These are phyloP conservation scores for Callyntrura sp. DNA, from an alignment of 2,888 invertebrate species.

Conservation along the genomic window DNA sequence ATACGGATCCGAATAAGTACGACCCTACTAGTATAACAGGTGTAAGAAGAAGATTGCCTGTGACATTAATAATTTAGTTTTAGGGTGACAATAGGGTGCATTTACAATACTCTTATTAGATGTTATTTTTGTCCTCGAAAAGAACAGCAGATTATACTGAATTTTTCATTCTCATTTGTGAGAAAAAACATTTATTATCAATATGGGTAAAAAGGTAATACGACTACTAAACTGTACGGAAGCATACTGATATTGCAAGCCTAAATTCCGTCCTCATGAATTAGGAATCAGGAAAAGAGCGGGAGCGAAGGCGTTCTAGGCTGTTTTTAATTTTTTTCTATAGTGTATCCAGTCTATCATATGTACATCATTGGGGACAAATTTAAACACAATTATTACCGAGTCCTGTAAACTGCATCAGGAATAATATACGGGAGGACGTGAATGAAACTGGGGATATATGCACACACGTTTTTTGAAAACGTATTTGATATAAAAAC, in stretches of 20 bases:
- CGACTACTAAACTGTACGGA: not conserved
- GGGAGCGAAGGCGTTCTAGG: too few species aligned
- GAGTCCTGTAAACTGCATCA: too few species aligned
- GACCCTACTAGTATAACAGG: too few species aligned
- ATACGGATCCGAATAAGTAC: too few species aligned
- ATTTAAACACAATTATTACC: not conserved
- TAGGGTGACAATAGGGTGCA: not conserved
- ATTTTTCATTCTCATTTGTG: not conserved
- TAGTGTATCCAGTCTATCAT: not conserved
- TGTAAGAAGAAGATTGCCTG: too few species aligned
- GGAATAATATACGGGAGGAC: too few species aligned
- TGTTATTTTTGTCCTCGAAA: not conserved
- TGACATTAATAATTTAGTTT: too few species aligned
- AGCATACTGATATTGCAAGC: not conserved
- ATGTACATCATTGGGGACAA: slow-evolving; percentile 19
- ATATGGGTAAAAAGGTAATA: too few species aligned
- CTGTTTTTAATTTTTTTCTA: not conserved
- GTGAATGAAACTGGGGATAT: not conserved
- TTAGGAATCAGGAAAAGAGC: not conserved
- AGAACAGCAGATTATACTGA: not conserved
- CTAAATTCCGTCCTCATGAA: not conserved
- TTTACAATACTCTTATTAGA: not conserved
- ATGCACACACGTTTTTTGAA: not conserved
- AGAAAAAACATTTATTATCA: not conserved
- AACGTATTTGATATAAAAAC: too few species aligned